phyloP scores from a whole-genome alignment of 2,113 vertebrate genomes.

The Chloroceryle aenea region DNA sequence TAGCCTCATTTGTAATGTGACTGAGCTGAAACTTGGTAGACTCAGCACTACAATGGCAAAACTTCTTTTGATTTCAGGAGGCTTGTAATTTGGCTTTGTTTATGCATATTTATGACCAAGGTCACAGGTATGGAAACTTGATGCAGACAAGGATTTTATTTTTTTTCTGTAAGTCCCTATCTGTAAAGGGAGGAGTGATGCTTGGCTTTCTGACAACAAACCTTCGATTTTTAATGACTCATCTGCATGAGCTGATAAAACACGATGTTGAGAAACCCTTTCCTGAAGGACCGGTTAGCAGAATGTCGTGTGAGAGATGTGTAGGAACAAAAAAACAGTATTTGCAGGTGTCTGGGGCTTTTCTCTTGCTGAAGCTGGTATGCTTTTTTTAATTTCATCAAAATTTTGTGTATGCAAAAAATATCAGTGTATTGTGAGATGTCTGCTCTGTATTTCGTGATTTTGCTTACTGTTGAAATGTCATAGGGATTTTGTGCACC shows the following conservation, averaged over 20 bases:
- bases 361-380: not conserved
- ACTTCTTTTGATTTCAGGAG: not conserved
- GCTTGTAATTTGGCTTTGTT: not conserved
- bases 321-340: not conserved
- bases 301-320: not conserved
- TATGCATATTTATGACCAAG: not conserved
- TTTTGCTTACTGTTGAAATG: not conserved
- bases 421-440: not conserved
- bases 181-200: not conserved
- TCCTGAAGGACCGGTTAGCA: not conserved
- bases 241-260: slow-evolving; percentile 12
- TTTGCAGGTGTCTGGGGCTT: not conserved
- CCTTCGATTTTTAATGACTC: not conserved
- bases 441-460: not conserved
- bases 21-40: not conserved
- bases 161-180: not conserved
- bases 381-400: not conserved
- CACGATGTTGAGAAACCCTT: not conserved
- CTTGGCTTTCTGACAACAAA: slow-evolving; percentile 5
- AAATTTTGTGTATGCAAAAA: not conserved
- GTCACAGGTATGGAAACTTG: not conserved
- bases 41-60: not conserved
- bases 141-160: not conserved
- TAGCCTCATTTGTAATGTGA: not conserved
- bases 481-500: not conserved